Conservation (phyloP, 2,797 vertebrate genomes). For the Rhynchotus rufescens region DNA sequence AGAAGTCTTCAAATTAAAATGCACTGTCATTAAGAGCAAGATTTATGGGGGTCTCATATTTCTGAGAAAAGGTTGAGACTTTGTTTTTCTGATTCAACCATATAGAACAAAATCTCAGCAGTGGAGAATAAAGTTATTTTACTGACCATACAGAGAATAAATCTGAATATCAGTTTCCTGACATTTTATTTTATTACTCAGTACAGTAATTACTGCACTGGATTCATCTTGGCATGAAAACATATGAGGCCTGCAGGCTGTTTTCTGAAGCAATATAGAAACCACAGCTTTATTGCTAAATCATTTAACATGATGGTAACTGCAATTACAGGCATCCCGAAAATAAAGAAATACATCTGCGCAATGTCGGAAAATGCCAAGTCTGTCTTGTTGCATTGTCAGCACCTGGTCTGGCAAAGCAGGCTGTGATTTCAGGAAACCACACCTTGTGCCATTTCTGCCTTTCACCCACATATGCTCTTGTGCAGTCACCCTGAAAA, state of each 20-base stretch:
- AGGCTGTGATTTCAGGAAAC: constrained; percentile 21
- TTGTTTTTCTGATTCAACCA: neutral
- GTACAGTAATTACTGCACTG: neutral
- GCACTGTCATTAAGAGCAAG: neutral
- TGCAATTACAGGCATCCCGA: constrained; percentile 13
- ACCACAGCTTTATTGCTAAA: constrained; percentile 21
- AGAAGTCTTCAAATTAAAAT: neutral
- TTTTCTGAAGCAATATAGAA: constrained; percentile 62
- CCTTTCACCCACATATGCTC: neutral
- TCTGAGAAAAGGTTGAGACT: neutral
- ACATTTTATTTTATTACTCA: neutral
- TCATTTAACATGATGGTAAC: neutral
- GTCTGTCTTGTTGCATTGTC: neutral
- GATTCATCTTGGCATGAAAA: neutral
- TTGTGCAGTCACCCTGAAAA: neutral
- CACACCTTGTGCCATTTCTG: neutral
- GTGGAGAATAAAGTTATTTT: neutral
- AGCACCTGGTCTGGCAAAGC: neutral
- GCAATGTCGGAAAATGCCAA: constrained; percentile 7
- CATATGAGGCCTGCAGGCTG: neutral
- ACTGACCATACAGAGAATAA: neutral
- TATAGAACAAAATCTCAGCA: neutral
- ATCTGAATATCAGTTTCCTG: neutral
- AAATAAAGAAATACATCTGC: constrained; percentile 17
- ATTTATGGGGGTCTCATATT: neutral